Evolutionary conservation across 2,113 vertebrate genomes (phyloP), one percentile per base, ranked within the genome.

Genomic region (Dermatemys mawii): DNA sequence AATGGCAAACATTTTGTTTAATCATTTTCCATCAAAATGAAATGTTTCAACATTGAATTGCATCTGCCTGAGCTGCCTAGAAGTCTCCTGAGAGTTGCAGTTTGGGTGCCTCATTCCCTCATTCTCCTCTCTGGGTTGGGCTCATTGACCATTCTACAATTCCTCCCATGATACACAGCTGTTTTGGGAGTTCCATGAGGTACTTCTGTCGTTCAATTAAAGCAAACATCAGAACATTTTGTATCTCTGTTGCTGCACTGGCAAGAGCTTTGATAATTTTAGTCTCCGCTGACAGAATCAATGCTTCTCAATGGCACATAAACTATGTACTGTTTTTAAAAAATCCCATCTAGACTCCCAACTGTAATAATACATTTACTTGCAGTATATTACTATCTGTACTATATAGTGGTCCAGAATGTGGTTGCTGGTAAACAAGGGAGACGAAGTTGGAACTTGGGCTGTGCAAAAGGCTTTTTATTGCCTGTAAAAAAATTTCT

Each of bases 1-100:
- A 95, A 94, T 93, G 94, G 86, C 38, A 94, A 94, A 97, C 13
- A 29, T 46, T 26, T 73, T 76, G 44, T 76, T 76, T 27, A 46
- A 46, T 46, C 46, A 73, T 91, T 90, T 96, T 90, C 44, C 44
- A 38, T 70, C 89, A 84, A 95, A 86, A 85, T 81, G 86, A 73
- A 96, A 94, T 1, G 49, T 41, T 90, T 90, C 91, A 94, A 41
- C 44, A 46, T 83, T 95, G 16, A 67, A 76, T 89, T 82, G 92
- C 93, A 83, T 12, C 35, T 17, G 83, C 73, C 70, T 44, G 70
- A 75, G 38, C 70, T 44, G 38, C 38, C 41, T 10, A 41, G 38
- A 22, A 24, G 38, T 73, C 38, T 27, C 11, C 7, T 44, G 22
- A 26, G 24, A 46, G 26, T 29, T 46, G 73, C 41, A 46, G 24